Conservation (phyloP, 2,888 invertebrate genomes). For the Deilephila porcellus region DNA sequence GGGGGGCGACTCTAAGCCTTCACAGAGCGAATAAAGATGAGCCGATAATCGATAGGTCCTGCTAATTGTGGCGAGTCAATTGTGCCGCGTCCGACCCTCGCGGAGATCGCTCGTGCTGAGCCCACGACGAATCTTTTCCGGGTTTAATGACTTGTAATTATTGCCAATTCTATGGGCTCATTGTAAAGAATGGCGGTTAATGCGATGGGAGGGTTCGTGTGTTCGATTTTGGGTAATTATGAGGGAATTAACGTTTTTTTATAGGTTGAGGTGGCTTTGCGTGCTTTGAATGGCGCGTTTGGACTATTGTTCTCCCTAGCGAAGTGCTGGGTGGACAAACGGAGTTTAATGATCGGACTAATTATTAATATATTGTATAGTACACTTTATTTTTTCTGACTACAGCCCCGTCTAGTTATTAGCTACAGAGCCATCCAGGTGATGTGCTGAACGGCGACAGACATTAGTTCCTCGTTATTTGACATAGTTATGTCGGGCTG, state of each 20-base stretch:
- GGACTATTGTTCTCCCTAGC: background rate
- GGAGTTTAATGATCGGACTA: too few relatives aligned
- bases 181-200: background rate
- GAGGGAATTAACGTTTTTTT: too few relatives aligned
- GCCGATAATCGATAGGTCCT: conserved; percentile 40
- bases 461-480: too few relatives aligned
- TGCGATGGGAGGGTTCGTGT: background rate
- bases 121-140: background rate
- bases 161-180: conserved; percentile 7
- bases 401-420: too few relatives aligned
- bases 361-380: too few relatives aligned
- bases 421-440: too few relatives aligned
- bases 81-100: background rate
- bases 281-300: background rate
- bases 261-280: background rate
- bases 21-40: conserved; percentile 41
- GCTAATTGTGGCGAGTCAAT: conserved; percentile 23
- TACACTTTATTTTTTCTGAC: too few relatives aligned
- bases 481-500: too few relatives aligned
- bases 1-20: conserved; percentile 7
- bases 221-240: background rate
- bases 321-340: too few relatives aligned
- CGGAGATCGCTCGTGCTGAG: background rate
- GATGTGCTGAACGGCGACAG: too few relatives aligned
- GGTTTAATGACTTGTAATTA: conserved; percentile 14